phyloP scores from a whole-genome alignment of 2,113 vertebrate genomes.

The Heterotis niloticus region DNA sequence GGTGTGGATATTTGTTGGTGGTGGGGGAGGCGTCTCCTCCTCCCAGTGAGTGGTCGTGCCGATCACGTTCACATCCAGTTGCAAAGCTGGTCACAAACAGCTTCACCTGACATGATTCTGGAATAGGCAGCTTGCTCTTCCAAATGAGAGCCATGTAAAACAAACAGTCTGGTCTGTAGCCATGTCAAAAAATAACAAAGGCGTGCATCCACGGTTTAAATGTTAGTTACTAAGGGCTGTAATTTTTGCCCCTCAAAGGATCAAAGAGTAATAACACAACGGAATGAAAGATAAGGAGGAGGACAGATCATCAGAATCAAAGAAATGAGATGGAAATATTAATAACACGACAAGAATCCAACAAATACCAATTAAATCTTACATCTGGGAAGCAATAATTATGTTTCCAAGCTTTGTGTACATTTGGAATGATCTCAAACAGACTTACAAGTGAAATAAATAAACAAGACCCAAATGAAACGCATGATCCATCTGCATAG shows the following conservation, averaged over 20 bases:
- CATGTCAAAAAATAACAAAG: too few species aligned
- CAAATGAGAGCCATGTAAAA: background rate
- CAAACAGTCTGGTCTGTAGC: background rate
- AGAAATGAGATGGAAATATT: background rate
- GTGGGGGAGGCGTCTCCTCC: background rate
- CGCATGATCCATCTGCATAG: conserved; percentile 38
- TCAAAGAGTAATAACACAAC: background rate
- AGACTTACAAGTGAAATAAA: conserved; percentile 7
- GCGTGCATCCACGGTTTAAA: too few species aligned
- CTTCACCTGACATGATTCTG: background rate
- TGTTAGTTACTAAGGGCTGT: too few species aligned
- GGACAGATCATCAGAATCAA: conserved; percentile 5
- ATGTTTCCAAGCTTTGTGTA: conserved; percentile 7
- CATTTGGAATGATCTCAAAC: conserved; percentile 12
- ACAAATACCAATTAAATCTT: conserved; percentile 2
- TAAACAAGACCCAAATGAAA: conserved; percentile 19
- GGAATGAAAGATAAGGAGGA: background rate
- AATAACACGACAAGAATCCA: background rate
- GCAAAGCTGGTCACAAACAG: background rate
- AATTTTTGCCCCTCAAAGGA: background rate
- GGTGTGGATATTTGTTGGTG: background rate
- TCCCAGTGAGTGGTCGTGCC: too few species aligned
- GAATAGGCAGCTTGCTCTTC: conserved; percentile 15
- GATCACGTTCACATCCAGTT: background rate
- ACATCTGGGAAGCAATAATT: background rate